Conservation (phyloP, 2,888 invertebrate genomes). For the Onchidella celtica region DNA sequence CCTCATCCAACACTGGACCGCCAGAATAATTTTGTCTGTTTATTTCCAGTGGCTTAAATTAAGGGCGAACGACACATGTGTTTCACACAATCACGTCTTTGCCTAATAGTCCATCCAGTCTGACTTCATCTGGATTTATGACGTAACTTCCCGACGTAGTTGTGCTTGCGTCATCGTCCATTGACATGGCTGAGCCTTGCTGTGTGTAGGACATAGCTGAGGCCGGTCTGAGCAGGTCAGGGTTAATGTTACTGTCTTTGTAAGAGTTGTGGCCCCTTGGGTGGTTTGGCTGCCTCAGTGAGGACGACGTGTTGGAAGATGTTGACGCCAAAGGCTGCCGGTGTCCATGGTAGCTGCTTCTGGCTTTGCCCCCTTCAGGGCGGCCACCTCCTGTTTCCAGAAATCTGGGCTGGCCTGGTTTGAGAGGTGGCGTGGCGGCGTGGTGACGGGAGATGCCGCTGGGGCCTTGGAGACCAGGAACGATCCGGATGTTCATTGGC, state of each 20-base stretch:
- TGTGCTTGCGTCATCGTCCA: constrained; percentile 51
- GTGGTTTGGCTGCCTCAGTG: background rate
- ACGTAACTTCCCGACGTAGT: constrained; percentile 54
- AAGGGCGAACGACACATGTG: too few relatives aligned
- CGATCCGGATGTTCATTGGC: background rate
- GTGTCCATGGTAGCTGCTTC: background rate
- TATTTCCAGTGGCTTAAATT: too few relatives aligned
- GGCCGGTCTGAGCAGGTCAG: background rate
- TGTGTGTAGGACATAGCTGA: constrained; percentile 4
- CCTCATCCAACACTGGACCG: too few relatives aligned
- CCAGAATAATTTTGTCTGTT: too few relatives aligned
- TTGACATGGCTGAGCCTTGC: constrained; percentile 37
- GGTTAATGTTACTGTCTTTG: background rate
- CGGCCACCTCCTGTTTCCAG: background rate
- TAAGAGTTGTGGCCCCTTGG: constrained; percentile 23
- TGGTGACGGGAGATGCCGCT: background rate
- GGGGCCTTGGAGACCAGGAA: background rate
- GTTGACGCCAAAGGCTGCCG: constrained; percentile 1
- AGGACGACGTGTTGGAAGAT: constrained; percentile 12
- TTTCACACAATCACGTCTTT: constrained; percentile 50
- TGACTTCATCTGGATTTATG: constrained; percentile 50
- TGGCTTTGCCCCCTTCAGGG: background rate
- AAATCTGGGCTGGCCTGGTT: constrained; percentile 17
- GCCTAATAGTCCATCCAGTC: constrained; percentile 44
- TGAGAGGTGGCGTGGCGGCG: background rate